A percentile compares a stretch with the other conserved stretches of the same genome.
These are phyloP conservation scores for Helobdella robusta DNA, from an alignment of 2,888 invertebrate species.

Conservation along the genomic window DNA sequence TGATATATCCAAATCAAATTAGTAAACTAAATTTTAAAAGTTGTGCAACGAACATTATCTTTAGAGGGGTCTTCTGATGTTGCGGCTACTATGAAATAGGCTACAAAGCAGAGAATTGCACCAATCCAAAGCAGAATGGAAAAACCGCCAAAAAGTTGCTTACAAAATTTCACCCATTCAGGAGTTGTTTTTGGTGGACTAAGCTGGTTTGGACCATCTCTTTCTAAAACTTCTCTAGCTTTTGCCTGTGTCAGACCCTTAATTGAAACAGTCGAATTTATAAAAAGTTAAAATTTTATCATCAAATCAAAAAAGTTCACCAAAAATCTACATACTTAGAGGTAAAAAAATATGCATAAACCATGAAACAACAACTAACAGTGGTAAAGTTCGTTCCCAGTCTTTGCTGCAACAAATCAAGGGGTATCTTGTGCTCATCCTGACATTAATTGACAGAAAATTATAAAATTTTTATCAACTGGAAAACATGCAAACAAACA, in stretches of 20 bases:
- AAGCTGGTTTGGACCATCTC: constrained; percentile 46
- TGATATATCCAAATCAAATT: no score
- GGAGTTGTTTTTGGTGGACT: constrained; percentile 46
- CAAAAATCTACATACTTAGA: no score
- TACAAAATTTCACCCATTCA: constrained; percentile 47
- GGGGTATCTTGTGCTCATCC: constrained; percentile 89
- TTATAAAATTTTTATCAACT: no score
- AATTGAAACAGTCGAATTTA: no score
- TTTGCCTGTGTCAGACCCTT: constrained; percentile 40
- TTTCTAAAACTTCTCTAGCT: constrained; percentile 39
- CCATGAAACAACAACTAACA: constrained; percentile 37
- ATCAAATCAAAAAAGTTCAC: no score
- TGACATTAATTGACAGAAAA: no score
- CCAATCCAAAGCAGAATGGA: constrained; percentile 46
- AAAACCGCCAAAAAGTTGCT: constrained; percentile 46
- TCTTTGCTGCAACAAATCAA: constrained; percentile 88
- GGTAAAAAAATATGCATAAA: no score
- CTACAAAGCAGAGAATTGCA: constrained; percentile 76
- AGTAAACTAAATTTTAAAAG: no score
- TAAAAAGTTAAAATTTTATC: no score
- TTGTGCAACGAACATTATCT: constrained; percentile 65
- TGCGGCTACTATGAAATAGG: constrained; percentile 60
- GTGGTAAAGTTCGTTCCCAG: constrained; percentile 92
- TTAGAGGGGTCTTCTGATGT: constrained; percentile 90
- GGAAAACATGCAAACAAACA: no score